These are phyloP conservation scores for Propithecus deckenii DNA, from an alignment of 2,797 vertebrate genomes.

Conservation along the genomic window DNA sequence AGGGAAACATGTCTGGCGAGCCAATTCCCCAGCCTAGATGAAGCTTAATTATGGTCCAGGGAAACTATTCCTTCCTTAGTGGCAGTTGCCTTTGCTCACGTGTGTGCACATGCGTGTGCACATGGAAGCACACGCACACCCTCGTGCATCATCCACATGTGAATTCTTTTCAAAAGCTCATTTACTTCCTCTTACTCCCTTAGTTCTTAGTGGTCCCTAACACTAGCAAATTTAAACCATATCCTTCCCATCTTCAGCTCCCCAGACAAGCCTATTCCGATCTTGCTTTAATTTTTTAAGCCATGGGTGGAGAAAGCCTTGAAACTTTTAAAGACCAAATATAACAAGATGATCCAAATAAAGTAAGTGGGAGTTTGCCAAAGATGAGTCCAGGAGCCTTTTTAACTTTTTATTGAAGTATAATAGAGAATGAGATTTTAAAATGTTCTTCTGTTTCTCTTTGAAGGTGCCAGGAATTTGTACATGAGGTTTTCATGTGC, in stretches of 20 bases:
- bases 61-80: background rate
- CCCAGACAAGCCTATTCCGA: background rate
- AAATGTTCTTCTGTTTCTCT: background rate
- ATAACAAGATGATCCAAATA: background rate
- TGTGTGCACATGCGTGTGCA: background rate
- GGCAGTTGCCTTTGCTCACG: background rate
- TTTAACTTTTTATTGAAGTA: background rate
- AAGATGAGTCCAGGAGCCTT: background rate
- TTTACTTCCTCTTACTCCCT: background rate
- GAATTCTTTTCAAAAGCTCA: background rate
- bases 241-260: background rate
- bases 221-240: background rate
- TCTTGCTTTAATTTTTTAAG: background rate
- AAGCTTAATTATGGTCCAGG: constrained; percentile 36
- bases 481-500: background rate
- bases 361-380: background rate
- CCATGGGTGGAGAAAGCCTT: background rate
- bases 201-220: background rate
- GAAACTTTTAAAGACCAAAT: constrained; percentile 16
- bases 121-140: fast-evolving
- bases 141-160: fast-evolving
- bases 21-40: background rate
- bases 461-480: constrained; percentile 13
- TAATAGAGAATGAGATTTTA: background rate
- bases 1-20: background rate